Evolutionary conservation across 2,797 vertebrate genomes (phyloP).

Genomic region (Falco rusticolus): DNA sequence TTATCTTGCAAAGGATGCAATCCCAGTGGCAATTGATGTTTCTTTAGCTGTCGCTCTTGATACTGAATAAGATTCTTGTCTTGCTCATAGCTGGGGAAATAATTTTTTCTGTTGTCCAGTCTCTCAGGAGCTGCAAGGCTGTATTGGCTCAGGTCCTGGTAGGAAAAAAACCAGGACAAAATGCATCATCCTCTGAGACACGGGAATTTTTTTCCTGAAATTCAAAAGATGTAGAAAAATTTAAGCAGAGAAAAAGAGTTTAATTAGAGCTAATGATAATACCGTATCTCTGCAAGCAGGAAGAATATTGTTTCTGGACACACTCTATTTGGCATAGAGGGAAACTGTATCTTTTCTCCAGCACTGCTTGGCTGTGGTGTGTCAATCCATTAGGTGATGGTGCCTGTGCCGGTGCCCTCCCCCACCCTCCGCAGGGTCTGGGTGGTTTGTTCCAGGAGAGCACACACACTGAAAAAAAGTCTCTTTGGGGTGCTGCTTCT

Average conservation of each 20-base stretch:
- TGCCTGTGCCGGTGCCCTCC: background rate
- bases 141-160: background rate
- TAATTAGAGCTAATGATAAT: background rate
- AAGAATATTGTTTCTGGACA: background rate
- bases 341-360: background rate
- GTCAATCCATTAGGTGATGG: background rate
- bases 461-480: too few relatives aligned
- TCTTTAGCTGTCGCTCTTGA: background rate
- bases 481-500: background rate
- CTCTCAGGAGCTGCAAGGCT: background rate
- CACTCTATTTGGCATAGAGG: background rate
- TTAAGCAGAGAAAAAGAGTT: background rate
- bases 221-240: background rate
- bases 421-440: background rate
- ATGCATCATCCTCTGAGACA: rapidly evolving
- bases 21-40: background rate
- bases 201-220: background rate
- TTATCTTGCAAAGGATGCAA: background rate
- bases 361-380: background rate
- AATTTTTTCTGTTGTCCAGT: background rate
- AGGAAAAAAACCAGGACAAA: background rate
- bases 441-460: background rate
- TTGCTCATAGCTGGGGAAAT: background rate
- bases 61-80: background rate
- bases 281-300: background rate